A percentile compares a stretch with the other conserved stretches of the same genome.
Conservation (phyloP, 2,888 invertebrate genomes). For the Diadromus collaris region DNA sequence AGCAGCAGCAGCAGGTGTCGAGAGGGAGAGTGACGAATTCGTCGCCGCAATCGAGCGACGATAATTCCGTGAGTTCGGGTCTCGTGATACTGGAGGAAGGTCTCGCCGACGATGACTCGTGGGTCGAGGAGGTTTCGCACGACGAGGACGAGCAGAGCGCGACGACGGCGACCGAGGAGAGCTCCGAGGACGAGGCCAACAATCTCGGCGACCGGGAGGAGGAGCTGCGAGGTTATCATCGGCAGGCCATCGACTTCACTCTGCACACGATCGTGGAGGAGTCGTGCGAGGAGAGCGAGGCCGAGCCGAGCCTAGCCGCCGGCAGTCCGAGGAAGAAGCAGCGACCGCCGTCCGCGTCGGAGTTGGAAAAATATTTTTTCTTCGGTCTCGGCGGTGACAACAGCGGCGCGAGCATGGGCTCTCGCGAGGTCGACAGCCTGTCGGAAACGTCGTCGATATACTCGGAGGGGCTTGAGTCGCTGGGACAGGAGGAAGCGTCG, state of each 20-base stretch:
- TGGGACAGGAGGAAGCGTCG: slow-evolving; percentile 82
- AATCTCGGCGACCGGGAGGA: slow-evolving; percentile 86
- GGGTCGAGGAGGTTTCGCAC: slow-evolving; percentile 94
- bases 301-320: slow-evolving; percentile 82
- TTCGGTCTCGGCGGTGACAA: slow-evolving; percentile 92
- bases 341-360: slow-evolving; percentile 89
- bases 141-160: slow-evolving; percentile 86
- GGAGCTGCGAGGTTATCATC: slow-evolving; percentile 91
- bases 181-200: slow-evolving; percentile 86
- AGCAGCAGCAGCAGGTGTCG: slow-evolving; percentile 15
- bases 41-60: slow-evolving; percentile 77
- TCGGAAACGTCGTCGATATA: slow-evolving; percentile 94
- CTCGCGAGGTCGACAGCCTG: slow-evolving; percentile 81
- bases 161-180: slow-evolving; percentile 86
- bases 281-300: slow-evolving; percentile 96
- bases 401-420: slow-evolving; percentile 80
- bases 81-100: slow-evolving; percentile 91
- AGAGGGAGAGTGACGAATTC: slow-evolving; percentile 36
- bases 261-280: slow-evolving; percentile 96
- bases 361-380: slow-evolving; percentile 95
- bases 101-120: slow-evolving; percentile 94
- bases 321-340: slow-evolving; percentile 82
- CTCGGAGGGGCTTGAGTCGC: slow-evolving; percentile 90
- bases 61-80: slow-evolving; percentile 87
- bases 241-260: slow-evolving; percentile 92